Percentiles rank a stretch among this genome's conserved stretches.
Conservation (phyloP, 2,113 vertebrate species). For the Sinosuthora webbiana region DNA sequence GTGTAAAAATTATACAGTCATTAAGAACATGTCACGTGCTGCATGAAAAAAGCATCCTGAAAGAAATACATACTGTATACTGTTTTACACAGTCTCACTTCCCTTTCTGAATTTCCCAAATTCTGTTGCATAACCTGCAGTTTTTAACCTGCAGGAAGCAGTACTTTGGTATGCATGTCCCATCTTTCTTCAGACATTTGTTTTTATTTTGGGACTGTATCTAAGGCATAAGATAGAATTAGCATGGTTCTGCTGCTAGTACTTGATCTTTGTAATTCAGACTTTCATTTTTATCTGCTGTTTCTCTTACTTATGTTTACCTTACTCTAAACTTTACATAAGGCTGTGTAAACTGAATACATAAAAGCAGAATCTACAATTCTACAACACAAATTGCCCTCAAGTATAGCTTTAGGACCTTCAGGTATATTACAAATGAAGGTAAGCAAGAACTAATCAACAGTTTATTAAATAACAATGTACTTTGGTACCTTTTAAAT, state of each 20-base stretch:
- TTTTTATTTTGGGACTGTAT: neutral
- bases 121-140: neutral
- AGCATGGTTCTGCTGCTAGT: neutral
- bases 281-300: neutral
- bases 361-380: neutral
- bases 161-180: neutral
- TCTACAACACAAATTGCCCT: neutral
- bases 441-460: neutral
- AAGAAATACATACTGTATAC: neutral
- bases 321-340: neutral
- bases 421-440: neutral
- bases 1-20: neutral
- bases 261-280: neutral
- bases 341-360: neutral
- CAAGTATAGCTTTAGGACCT: neutral
- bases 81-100: neutral
- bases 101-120: neutral
- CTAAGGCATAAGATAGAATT: neutral
- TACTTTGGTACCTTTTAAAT: neutral
- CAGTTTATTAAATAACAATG: neutral
- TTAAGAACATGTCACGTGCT: neutral
- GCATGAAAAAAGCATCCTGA: neutral
- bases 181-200: neutral
- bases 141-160: neutral
- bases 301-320: neutral